Evolutionary conservation across 2,888 invertebrate genomes (phyloP).

Genomic region (Cerastis rubricosa): DNA sequence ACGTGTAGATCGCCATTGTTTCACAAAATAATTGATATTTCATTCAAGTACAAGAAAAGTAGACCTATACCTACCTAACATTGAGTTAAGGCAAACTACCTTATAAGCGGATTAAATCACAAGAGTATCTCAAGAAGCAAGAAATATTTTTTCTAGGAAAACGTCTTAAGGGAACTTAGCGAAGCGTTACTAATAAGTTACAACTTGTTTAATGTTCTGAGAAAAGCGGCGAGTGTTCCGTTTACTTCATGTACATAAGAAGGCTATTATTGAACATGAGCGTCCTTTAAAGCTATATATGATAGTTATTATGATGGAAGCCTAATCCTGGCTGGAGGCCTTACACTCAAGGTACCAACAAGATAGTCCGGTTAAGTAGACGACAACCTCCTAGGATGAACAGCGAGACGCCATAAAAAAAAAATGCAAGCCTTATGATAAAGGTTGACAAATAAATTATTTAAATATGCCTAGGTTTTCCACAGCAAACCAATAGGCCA

Average conservation of each 20-base stretch:
- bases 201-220: conserved; percentile 51
- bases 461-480: not conserved
- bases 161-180: conserved; percentile 10
- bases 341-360: too few relatives aligned
- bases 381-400: too few relatives aligned
- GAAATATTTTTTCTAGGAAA: conserved; percentile 24
- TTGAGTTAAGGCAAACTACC: not conserved
- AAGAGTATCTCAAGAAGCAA: not conserved
- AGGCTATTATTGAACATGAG: not conserved
- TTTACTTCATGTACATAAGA: conserved; percentile 14
- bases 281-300: not conserved
- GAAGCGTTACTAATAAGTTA: conserved; percentile 37
- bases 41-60: not conserved
- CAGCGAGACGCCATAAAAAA: too few relatives aligned
- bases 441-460: not conserved
- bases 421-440: not conserved
- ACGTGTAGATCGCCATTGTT: not conserved
- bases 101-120: not conserved
- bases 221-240: conserved; percentile 37
- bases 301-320: not conserved
- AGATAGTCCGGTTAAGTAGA: too few relatives aligned
- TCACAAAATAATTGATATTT: not conserved
- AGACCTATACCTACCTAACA: not conserved
- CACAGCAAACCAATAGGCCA: not conserved
- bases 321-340: too few relatives aligned